Evolutionary conservation across 2,888 invertebrate genomes (phyloP), one percentile per base, ranked within the genome.

Genomic region (Drosophila kuntzei): DNA sequence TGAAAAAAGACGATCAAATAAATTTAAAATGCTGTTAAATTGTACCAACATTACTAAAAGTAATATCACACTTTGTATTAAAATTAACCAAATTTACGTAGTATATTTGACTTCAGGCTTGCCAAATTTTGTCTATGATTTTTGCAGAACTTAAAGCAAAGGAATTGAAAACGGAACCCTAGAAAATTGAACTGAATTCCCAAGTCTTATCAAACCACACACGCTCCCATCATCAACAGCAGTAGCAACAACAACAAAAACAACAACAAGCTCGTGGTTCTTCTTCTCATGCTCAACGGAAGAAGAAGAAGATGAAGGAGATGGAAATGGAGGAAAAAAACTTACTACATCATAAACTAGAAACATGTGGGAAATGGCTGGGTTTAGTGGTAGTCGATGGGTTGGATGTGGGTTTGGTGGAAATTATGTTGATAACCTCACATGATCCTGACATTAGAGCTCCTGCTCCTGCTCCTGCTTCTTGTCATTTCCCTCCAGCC

Each of bases 391-490:
- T 18, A 27, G 59, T 41, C 49, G 47, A 27, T 61, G 80, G 58
- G 60, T 53, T 73, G 61, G 55, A 57, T 44, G 58, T 51, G 70
- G 59, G 62, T 12, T 34, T 16, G 44, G 76, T 76, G 69, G 78
- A 87, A 87, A 83, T 87, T 87, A 83, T 87, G 82, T 82, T 87
- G 88, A 83, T 83, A 83, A 87, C 88, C 88, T 82, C 83, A 55
- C 86, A 85, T 83, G 83, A 83, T 83, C 83, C 83, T 83, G 83
- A 85, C 86, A 83, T 87, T 88, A 86, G 89, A 83, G 87, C 88
- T 67, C 73, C 63, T 67, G 37, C 60, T 60, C 25, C 51, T 29
- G 29, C 49, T 34, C 41, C 27, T 14, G 80, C 86, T 63, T 68
- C 62, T 25, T n/a, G 76, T 63, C 71, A 60, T 29, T n/a, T 14